Percentiles rank a stretch among this genome's conserved stretches.
Evolutionary conservation across 2,113 vertebrate genomes (phyloP).

Genomic region (Isichthys henryi): DNA sequence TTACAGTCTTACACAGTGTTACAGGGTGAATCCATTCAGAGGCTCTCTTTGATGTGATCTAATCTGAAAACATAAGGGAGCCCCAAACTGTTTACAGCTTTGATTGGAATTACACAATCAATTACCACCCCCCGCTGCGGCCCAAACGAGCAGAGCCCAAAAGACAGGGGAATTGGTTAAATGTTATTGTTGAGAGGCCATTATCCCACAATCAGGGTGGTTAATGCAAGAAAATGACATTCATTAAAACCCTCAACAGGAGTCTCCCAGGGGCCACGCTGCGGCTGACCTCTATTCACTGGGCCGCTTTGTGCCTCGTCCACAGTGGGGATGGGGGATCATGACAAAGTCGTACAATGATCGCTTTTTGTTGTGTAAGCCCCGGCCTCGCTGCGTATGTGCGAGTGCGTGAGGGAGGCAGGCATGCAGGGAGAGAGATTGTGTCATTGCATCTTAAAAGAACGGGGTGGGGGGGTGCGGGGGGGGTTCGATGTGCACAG

Average conservation of each 20-base stretch:
- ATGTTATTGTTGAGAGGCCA: conserved; percentile 77
- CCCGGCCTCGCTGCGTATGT: background rate
- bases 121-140: conserved; percentile 59
- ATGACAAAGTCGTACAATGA: conserved; percentile 49
- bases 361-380: conserved; percentile 37
- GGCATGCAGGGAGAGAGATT: conserved; percentile 33
- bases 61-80: conserved; percentile 41
- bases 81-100: conserved; percentile 55
- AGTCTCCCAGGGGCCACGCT: conserved; percentile 62
- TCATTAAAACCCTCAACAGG: conserved; percentile 74
- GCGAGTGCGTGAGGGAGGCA: conserved; percentile 13
- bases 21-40: conserved; percentile 28
- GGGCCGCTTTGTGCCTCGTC: conserved; percentile 64
- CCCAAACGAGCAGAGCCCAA: conserved; percentile 68
- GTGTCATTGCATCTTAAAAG: conserved; percentile 45
- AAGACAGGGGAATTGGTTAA: conserved; percentile 78
- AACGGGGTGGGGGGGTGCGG: conserved; percentile 7
- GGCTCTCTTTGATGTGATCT: conserved; percentile 48
- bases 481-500: conserved; percentile 12
- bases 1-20: background rate
- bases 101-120: conserved; percentile 61
- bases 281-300: conserved; percentile 81
- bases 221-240: conserved; percentile 73
- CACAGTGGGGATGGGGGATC: conserved; percentile 60
- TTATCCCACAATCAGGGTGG: conserved; percentile 74